Conservation (phyloP, 1,140 invertebrate genomes). For the Musca vetustissima region DNA sequence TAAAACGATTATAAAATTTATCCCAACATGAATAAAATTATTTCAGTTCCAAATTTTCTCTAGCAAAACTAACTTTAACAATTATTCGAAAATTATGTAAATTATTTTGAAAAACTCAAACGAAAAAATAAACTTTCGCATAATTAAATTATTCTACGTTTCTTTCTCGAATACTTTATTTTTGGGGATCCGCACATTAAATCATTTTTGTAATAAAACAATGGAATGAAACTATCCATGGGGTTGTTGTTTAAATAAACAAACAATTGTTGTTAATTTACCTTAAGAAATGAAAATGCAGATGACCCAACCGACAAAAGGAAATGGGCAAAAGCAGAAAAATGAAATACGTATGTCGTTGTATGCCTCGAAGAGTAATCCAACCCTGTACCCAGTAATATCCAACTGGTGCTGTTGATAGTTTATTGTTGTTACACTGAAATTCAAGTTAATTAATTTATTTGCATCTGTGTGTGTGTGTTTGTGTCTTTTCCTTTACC, state of each 20-base stretch:
- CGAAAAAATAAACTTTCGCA: not conserved
- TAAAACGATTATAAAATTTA: too few species aligned
- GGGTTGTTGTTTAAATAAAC: not conserved
- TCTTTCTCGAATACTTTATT: too few species aligned
- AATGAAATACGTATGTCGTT: too few species aligned
- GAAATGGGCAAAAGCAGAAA: too few species aligned
- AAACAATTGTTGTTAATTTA: conserved; percentile 19
- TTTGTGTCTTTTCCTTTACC: not conserved
- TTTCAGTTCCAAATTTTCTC: not conserved
- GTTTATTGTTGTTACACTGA: too few species aligned
- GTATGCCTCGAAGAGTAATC: too few species aligned
- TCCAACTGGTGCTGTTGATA: too few species aligned
- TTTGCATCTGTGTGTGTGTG: not conserved
- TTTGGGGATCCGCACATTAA: not conserved
- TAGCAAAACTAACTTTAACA: not conserved
- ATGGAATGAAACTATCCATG: too few species aligned
- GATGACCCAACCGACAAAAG: too few species aligned
- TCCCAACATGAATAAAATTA: too few species aligned
- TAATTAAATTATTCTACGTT: not conserved
- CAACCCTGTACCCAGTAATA: too few species aligned
- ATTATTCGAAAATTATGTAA: conserved; percentile 20
- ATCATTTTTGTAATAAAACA: conserved; percentile 14
- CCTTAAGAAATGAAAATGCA: too few species aligned
- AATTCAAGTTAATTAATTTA: conserved; percentile 8
- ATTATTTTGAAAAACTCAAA: not conserved